Conservation (phyloP, 2,888 invertebrate genomes). For the Bruchidius siliquastri region DNA sequence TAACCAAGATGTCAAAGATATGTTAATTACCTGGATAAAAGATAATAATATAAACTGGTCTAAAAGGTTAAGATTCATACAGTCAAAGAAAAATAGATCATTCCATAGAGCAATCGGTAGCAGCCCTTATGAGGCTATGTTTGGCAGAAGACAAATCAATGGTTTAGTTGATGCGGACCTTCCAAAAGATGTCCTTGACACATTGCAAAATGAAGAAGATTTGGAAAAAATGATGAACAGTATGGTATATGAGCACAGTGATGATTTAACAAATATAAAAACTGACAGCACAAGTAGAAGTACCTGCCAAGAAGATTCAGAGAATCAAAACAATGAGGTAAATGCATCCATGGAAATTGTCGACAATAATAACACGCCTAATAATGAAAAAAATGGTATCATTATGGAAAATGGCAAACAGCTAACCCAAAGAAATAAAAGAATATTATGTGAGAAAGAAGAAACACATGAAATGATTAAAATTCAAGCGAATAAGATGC, state of each 20-base stretch:
- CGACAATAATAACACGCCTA: background rate
- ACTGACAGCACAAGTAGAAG: background rate
- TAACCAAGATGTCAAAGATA: constrained; percentile 21
- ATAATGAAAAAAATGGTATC: background rate
- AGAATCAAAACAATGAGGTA: background rate
- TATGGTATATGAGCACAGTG: background rate
- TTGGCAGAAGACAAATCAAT: constrained; percentile 5
- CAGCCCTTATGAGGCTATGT: no score
- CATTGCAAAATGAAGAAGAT: constrained; percentile 2
- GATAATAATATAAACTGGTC: constrained; percentile 9
- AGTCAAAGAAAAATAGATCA: constrained; percentile 6
- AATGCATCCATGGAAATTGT: background rate
- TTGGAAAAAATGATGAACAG: constrained; percentile 1
- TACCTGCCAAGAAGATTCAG: background rate
- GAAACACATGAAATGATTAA: constrained; percentile 9
- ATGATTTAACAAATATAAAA: background rate
- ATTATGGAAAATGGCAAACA: background rate
- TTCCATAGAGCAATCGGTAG: constrained; percentile 6
- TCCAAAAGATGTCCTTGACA: background rate
- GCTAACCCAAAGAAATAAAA: constrained; percentile 8
- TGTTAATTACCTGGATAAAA: constrained; percentile 10
- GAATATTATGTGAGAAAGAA: constrained; percentile 7
- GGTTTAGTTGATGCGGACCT: constrained; percentile 3
- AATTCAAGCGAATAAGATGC: constrained; percentile 8
- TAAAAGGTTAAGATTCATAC: constrained; percentile 6